Base-by-base conservation (phyloP, 2,797 vertebrate genomes). In the Pipistrellus kuhlii region DNA sequence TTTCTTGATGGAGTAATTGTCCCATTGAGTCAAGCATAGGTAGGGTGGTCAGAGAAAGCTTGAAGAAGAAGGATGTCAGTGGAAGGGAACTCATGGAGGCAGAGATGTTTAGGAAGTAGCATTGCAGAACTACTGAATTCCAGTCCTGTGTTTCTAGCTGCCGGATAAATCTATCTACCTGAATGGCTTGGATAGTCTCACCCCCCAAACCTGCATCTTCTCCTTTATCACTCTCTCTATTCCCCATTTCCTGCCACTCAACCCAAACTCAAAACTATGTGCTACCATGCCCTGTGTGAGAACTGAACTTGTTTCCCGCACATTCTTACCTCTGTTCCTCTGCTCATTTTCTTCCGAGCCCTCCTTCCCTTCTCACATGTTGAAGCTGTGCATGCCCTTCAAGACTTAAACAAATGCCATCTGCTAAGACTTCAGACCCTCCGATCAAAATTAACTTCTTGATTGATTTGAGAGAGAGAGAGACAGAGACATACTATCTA, bases 331-430 rank as follows among this genome's bases (percentile, higher is more conserved):
- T 20, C 48, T 30, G 0, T 30, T 77, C 57, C 53, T 69, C 8
- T 35, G 62, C 20, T 64, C 23, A 3, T 72, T 66, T n/a, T 75
- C 84, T 68, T 55, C 68, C 64, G 6, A 51, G 53, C 59, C 46
- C 35, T 66, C 30, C 21, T 62, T 41, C 23, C 27, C 21, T 66
- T 46, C 73, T 41, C 48, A n/a, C n/a, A 10, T 35, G 44, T 6
- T 46, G 55, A 83, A 87, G 46, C 48, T 78, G 30, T 84, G 64
- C 72, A 68, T 92, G 55, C 20, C n/a, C n/a, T 92, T 68, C 68
- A 30, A 41, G 78, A 77, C 51, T 27, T 64, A 48, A 18, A 15
- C 55, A 76, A 27, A 32, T 27, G 23, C 71, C 15, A 7, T 75
- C 75, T 46, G 32, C 68, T 55, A 25, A 76, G 51, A 59, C 53